Evolutionary conservation across 1,140 invertebrate species (phyloP).

Genomic region (Aphis craccivora): DNA sequence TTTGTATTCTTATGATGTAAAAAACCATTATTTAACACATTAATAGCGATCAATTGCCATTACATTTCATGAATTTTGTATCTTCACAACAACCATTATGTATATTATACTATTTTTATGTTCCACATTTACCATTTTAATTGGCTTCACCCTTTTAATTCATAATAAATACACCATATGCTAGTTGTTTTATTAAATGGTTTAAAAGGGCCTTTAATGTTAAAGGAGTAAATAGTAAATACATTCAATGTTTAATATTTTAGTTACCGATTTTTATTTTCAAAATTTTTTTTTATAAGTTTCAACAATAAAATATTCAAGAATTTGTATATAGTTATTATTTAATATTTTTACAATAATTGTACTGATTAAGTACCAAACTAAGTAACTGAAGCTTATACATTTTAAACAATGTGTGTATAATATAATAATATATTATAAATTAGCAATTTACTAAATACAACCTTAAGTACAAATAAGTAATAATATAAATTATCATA

Average conservation of each 20-base stretch:
- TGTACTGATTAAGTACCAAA: constrained; percentile 37
- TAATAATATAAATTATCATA: constrained; percentile 24
- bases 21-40: too few relatives aligned
- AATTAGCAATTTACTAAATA: constrained; percentile 36
- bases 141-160: too few relatives aligned
- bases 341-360: constrained; percentile 25
- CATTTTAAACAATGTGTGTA: constrained; percentile 16
- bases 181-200: too few relatives aligned
- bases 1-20: too few relatives aligned
- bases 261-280: constrained; percentile 13
- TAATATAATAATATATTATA: constrained; percentile 34
- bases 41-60: too few relatives aligned
- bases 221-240: neutral
- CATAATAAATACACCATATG: too few relatives aligned
- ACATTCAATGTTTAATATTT: neutral
- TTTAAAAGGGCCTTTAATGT: neutral
- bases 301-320: constrained; percentile 35
- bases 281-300: constrained; percentile 9
- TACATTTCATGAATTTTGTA: too few relatives aligned
- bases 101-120: too few relatives aligned
- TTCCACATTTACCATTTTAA: too few relatives aligned
- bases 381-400: constrained; percentile 45
- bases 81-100: too few relatives aligned
- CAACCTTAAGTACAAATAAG: constrained; percentile 42
- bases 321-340: neutral